These are phyloP conservation scores for Phocoena phocoena DNA, from an alignment of 2,113 vertebrate genomes.

Conservation along the genomic window DNA sequence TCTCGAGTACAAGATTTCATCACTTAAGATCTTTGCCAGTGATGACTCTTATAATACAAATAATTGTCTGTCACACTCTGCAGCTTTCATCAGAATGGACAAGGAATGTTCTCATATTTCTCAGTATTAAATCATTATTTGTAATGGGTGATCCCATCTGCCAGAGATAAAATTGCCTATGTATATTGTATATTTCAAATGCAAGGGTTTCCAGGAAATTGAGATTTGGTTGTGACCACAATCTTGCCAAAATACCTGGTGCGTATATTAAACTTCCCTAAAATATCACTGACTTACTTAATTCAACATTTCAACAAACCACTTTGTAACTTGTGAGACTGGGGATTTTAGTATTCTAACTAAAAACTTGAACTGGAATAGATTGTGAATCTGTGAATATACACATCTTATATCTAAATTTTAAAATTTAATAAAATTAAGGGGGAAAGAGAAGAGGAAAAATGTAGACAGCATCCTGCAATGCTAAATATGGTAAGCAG, in stretches of 20 bases:
- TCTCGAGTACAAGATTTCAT: not conserved
- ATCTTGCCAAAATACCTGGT: not conserved
- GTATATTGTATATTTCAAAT: not conserved
- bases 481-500: not conserved
- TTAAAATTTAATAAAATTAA: not conserved
- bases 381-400: not conserved
- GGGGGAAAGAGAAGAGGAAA: not conserved
- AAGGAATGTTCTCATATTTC: not conserved
- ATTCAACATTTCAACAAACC: not conserved
- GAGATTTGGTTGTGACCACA: not conserved
- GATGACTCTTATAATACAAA: not conserved
- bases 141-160: not conserved
- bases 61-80: rapidly evolving
- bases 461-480: not conserved
- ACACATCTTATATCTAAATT: not conserved
- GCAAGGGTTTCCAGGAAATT: not conserved
- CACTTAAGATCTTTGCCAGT: not conserved
- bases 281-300: not conserved
- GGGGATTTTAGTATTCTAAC: not conserved
- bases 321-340: not conserved
- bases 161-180: not conserved
- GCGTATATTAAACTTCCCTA: not conserved
- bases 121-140: not conserved
- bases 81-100: not conserved
- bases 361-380: not conserved